Base-by-base conservation (phyloP, 2,113 vertebrate species). In the Recurvirostra avosetta region DNA sequence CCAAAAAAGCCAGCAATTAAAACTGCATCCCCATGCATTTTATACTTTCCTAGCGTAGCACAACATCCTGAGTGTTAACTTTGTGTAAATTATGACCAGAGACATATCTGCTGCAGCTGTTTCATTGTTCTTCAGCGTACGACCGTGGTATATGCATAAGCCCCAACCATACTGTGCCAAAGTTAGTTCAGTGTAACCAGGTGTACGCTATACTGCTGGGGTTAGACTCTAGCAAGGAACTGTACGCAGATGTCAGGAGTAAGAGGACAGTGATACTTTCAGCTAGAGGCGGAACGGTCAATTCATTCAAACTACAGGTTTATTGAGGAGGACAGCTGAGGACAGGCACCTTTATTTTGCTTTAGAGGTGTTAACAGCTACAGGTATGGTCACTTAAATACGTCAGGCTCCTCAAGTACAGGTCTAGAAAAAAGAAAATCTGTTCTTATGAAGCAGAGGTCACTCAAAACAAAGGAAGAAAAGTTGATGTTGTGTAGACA, bases 101-200 rank as follows among this genome's bases (percentile, higher is more conserved):
- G 15, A 17, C 15, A 13, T 22, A 41, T 1, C 40, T 45, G 21
- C 43, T 73, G 81, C 38, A 36, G 68, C 41, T 76, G 9, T 34
- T 65, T 21, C 49, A 29, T 2, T 7, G 53, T 45, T 63, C 67
- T 47, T 43, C 52, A 2, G 6, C 11, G 20, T 40, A 29, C n/a
- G 70, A 26, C 14, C 5, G 2, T 0, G 6, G 26, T 11, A 0
- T 19, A 12, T 13, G 2, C 7, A 2, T 15, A 20, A 47, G 10
- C 22, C 70, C 27, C 27, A 67, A 2, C 1, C 0, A 2, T 3
- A 20, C 5, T 23, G 22, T 59, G 52, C 27, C 59, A 20, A 9
- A 40, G 56, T 15, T 9, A 12, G 18, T 8, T 34, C 34, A 9
- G 12, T 5, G 10, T 27, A 15, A 23, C 9, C 18, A 50, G 30